Percentiles rank a stretch among this genome's conserved stretches.
These are phyloP conservation scores for Archivesica marissinica DNA, from an alignment of 1,140 invertebrate genomes.

Conservation along the genomic window DNA sequence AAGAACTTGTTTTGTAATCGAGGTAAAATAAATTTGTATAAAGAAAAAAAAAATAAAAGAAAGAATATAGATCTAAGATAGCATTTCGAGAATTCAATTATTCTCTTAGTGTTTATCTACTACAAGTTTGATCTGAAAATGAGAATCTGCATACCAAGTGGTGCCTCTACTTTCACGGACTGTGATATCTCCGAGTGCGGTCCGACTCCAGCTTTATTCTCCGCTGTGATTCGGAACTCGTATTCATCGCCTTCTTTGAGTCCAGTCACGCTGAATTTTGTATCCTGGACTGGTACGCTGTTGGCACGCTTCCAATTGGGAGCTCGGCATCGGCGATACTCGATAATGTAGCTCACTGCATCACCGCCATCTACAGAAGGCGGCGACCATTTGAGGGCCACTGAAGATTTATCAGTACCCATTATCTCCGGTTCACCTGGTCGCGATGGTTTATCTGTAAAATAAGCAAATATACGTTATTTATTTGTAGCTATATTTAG, in stretches of 20 bases:
- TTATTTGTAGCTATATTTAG: not conserved
- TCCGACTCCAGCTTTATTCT: slow-evolving; percentile 98
- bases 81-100: too few relatives aligned
- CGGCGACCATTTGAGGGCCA: slow-evolving; percentile 95
- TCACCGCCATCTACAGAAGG: slow-evolving; percentile 96
- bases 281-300: slow-evolving; percentile 72
- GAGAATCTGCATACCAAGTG: slow-evolving; percentile 72
- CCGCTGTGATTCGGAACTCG: slow-evolving; percentile 96
- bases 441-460: slow-evolving; percentile 87
- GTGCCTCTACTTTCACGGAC: slow-evolving; percentile 76
- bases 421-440: slow-evolving; percentile 93
- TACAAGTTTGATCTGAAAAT: too few relatives aligned
- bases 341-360: slow-evolving; percentile 97
- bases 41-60: too few relatives aligned
- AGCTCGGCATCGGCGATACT: slow-evolving; percentile 74
- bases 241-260: slow-evolving; percentile 96
- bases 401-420: slow-evolving; percentile 98
- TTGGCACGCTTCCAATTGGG: slow-evolving; percentile 79
- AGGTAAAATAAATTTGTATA: too few relatives aligned
- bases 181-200: slow-evolving; percentile 91
- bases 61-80: too few relatives aligned
- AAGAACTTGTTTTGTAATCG: too few relatives aligned
- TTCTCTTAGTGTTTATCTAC: too few relatives aligned
- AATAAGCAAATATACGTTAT: not conserved
- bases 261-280: slow-evolving; percentile 89